Evolutionary conservation across 2,888 invertebrate species (phyloP).

Genomic region (Plutella xylostella): DNA sequence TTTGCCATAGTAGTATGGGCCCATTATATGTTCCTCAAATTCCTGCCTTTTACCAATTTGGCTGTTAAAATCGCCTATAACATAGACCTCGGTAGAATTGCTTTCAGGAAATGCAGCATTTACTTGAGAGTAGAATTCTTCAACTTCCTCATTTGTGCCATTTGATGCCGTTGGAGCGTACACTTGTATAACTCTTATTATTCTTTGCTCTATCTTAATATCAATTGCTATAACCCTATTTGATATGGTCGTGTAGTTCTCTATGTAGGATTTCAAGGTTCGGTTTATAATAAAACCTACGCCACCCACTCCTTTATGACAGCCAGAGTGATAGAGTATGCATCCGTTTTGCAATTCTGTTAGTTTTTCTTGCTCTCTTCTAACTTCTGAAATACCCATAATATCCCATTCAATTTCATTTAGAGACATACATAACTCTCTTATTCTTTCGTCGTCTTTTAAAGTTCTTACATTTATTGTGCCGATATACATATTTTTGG

Average conservation of each 20-base stretch:
- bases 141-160: not conserved
- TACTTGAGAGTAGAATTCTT: not conserved
- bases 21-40: conserved; percentile 16
- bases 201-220: not conserved
- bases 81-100: conserved; percentile 10
- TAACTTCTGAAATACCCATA: not conserved
- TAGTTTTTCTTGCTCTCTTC: not conserved
- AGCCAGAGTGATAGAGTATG: not conserved
- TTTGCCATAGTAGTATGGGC: conserved; percentile 12
- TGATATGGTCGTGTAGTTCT: too few species aligned
- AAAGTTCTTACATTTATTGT: not conserved
- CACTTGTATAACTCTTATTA: not conserved
- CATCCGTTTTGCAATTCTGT: not conserved
- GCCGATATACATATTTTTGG: not conserved
- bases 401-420: not conserved
- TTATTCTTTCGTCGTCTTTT: not conserved
- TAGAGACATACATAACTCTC: not conserved
- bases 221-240: too few species aligned
- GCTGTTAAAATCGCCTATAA: conserved; percentile 19
- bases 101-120: not conserved
- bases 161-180: not conserved
- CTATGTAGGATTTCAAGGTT: not conserved
- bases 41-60: conserved; percentile 9
- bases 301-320: not conserved
- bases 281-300: not conserved